Conservation (phyloP, 2,797 vertebrate species). For the Liasis olivaceus region DNA sequence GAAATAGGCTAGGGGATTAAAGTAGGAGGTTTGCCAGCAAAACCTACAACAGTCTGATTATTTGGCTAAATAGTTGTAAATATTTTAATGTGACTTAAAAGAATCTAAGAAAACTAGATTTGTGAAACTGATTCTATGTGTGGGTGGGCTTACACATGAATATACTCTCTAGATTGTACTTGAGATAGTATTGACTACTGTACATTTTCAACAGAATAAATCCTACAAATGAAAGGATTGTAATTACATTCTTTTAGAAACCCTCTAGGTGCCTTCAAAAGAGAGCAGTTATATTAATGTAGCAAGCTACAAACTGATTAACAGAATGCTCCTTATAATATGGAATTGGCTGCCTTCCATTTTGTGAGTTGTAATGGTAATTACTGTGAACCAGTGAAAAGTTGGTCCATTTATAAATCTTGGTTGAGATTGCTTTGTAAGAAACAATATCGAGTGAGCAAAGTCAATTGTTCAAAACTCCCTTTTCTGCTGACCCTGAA, state of each 20-base stretch:
- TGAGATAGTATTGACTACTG: neutral
- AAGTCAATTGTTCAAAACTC: conserved; percentile 21
- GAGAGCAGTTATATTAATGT: neutral
- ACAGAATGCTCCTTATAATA: conserved; percentile 13
- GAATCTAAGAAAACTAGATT: neutral
- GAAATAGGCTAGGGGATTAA: neutral
- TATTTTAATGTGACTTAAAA: neutral
- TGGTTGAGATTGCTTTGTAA: conserved; percentile 22
- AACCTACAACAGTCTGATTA: neutral
- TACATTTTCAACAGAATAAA: neutral
- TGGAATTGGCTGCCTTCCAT: conserved; percentile 8
- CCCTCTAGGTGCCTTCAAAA: neutral
- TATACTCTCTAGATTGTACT: neutral
- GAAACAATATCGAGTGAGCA: conserved; percentile 4
- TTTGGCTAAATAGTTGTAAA: neutral
- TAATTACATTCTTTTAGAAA: neutral
- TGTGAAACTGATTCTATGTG: neutral
- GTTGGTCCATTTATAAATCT: conserved; percentile 18
- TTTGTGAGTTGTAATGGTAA: conserved; percentile 4
- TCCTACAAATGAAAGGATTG: neutral
- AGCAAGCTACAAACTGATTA: neutral
- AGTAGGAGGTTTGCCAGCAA: neutral
- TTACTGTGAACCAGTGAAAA: conserved; percentile 12
- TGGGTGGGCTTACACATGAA: no score
- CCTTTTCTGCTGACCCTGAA: conserved; percentile 18